These are phyloP conservation scores for Calyptomena viridis DNA, from an alignment of 2,113 vertebrate species.

Conservation along the genomic window DNA sequence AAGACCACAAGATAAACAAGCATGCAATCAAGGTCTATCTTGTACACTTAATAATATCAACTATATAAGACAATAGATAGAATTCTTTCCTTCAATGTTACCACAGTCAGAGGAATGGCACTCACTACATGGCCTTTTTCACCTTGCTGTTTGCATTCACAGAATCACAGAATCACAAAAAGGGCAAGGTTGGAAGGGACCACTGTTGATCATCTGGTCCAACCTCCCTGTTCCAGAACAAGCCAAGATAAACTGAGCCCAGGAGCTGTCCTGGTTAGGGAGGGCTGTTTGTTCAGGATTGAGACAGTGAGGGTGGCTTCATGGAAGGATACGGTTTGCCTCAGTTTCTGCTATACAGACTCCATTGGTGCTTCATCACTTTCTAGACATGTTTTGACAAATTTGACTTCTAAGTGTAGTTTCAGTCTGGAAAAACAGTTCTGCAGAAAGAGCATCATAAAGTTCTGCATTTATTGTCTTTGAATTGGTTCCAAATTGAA, in stretches of 20 bases:
- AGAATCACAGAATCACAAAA: neutral
- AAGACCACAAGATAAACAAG: neutral
- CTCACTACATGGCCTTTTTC: neutral
- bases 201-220: too few relatives aligned
- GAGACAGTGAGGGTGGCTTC: neutral
- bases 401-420: constrained; percentile 14
- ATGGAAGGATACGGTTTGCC: neutral
- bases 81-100: neutral
- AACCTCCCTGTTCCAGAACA: neutral
- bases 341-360: neutral
- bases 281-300: neutral
- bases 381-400: constrained; percentile 35
- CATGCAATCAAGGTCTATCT: neutral
- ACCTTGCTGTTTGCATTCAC: neutral
- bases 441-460: neutral
- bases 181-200: neutral
- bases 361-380: neutral
- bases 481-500: constrained; percentile 5
- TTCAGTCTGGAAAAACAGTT: constrained; percentile 1
- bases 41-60: neutral
- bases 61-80: neutral
- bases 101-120: neutral
- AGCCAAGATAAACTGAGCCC: neutral
- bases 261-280: neutral
- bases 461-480: neutral